A percentile compares a stretch with the other conserved stretches of the same genome.
phyloP scores from a whole-genome alignment of 2,113 vertebrate genomes.

The Neomonachus schauinslandi region DNA sequence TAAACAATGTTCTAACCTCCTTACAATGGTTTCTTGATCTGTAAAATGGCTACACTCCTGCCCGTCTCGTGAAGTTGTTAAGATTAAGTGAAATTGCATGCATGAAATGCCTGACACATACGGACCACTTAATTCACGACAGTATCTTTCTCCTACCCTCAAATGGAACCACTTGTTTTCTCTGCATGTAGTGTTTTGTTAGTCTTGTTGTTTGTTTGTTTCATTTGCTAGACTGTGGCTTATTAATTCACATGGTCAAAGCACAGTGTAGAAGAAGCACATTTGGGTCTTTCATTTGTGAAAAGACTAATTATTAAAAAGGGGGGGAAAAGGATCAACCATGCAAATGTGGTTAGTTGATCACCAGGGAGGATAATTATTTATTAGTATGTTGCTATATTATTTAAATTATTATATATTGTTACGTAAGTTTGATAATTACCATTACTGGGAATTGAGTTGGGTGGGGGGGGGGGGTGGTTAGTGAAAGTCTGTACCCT shows the following conservation, averaged over 20 bases:
- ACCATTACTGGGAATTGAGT: background rate
- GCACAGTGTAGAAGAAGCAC: background rate
- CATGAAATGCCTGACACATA: background rate
- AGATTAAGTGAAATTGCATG: background rate
- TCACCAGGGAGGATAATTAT: background rate
- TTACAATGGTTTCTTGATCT: background rate
- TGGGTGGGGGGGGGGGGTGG: accelerated
- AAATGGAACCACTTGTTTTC: background rate
- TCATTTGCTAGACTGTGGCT: background rate
- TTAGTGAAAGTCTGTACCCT: background rate
- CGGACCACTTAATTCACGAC: background rate
- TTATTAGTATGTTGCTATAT: background rate
- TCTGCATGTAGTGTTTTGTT: background rate
- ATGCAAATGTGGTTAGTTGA: background rate
- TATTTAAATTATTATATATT: background rate
- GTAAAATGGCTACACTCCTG: background rate
- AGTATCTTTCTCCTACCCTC: background rate
- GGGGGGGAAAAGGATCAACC: background rate
- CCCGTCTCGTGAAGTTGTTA: background rate
- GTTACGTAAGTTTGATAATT: background rate
- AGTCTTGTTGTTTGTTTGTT: background rate
- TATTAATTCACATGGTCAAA: background rate
- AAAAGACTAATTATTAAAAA: background rate
- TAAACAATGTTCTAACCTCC: background rate
- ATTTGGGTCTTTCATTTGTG: background rate